Percentiles rank a stretch among this genome's conserved stretches.
These are phyloP conservation scores for Geococcyx californianus DNA, from an alignment of 2,113 vertebrate species.

Conservation along the genomic window DNA sequence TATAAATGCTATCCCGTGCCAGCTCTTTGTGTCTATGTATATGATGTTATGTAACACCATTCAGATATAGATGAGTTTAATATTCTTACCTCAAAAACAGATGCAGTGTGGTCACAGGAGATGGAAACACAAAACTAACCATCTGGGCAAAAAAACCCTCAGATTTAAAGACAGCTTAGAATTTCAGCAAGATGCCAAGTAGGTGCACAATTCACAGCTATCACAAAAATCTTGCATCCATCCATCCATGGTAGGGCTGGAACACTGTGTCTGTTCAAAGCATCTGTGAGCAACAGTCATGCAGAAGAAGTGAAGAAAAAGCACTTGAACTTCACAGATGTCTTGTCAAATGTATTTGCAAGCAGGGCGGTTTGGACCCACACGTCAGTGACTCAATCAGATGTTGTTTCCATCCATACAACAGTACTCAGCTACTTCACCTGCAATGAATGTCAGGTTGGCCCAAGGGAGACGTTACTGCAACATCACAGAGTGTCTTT, in stretches of 20 bases:
- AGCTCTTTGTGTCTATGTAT: not conserved
- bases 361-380: not conserved
- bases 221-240: not conserved
- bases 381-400: fast-evolving
- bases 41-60: not conserved
- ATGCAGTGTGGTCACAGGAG: not conserved
- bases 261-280: not conserved
- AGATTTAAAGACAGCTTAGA: not conserved
- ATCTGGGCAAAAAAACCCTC: not conserved
- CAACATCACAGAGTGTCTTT: not conserved
- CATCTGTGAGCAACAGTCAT: not conserved
- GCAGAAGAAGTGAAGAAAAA: not conserved
- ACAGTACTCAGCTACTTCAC: not conserved
- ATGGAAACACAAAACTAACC: not conserved
- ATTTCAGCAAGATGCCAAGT: not conserved
- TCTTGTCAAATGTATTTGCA: not conserved
- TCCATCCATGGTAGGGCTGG: not conserved
- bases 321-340: not conserved
- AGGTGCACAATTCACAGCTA: not conserved
- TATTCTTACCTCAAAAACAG: not conserved
- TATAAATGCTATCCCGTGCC: not conserved
- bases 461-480: not conserved
- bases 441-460: not conserved
- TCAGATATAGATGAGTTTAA: not conserved
- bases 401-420: not conserved